Percentiles rank a stretch among this genome's conserved stretches.
phyloP scores from a whole-genome alignment of 2,113 vertebrate genomes.

The Dasyornis broadbenti region DNA sequence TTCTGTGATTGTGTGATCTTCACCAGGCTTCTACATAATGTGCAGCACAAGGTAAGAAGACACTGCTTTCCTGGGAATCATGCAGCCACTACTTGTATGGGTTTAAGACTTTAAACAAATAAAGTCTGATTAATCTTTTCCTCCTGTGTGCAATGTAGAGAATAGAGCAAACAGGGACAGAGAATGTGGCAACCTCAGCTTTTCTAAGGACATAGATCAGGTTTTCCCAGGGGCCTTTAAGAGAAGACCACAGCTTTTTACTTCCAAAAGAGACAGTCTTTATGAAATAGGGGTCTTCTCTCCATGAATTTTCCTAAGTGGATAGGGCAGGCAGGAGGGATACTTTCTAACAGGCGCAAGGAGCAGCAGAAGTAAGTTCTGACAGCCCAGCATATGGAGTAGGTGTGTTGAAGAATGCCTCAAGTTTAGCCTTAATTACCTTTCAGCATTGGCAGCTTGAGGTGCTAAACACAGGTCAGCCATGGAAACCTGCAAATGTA shows the following conservation, averaged over 20 bases:
- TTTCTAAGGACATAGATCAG: background rate
- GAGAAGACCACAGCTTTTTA: background rate
- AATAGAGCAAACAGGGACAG: background rate
- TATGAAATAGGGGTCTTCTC: background rate
- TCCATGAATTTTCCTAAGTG: too few relatives aligned
- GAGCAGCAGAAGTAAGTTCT: background rate
- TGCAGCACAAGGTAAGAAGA: background rate
- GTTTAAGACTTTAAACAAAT: background rate
- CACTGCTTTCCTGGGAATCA: background rate
- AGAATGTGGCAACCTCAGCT: background rate
- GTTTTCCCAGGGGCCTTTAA: background rate
- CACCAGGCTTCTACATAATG: background rate
- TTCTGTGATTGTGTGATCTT: background rate
- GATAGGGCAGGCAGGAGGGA: background rate
- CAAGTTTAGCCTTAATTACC: constrained; percentile 70
- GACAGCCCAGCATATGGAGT: background rate
- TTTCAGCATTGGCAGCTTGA: constrained; percentile 91
- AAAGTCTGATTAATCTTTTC: background rate
- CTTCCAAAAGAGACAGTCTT: background rate
- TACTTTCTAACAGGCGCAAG: background rate
- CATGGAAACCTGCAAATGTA: constrained; percentile 86
- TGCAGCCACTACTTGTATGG: background rate
- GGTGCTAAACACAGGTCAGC: constrained; percentile 94
- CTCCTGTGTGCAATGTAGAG: background rate
- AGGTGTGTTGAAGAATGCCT: background rate